Percentiles rank a stretch among this genome's conserved stretches.
Evolutionary conservation across 2,113 vertebrate species (phyloP).

Genomic region (Todiramphus chloris): DNA sequence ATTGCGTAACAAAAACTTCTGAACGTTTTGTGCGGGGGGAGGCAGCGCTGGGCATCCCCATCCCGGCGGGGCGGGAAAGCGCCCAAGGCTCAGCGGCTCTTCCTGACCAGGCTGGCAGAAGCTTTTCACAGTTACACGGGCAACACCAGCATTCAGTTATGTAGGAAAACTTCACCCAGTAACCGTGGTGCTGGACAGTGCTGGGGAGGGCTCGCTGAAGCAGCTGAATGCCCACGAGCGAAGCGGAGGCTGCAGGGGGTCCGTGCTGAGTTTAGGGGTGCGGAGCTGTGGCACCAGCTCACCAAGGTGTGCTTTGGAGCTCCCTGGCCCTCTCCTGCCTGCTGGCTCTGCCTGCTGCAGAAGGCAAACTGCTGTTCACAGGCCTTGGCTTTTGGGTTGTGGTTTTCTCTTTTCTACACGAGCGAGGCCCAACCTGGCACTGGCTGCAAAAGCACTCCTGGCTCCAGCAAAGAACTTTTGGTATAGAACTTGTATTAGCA

Average conservation of each 20-base stretch:
- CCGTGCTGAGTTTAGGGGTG: neutral
- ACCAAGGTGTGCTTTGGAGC: fast-evolving
- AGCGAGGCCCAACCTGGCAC: neutral
- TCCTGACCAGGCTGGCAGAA: neutral
- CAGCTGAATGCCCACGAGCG: neutral
- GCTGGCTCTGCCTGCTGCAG: neutral
- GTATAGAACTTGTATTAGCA: neutral
- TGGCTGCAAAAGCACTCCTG: neutral
- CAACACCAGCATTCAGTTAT: neutral
- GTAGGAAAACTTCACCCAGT: neutral
- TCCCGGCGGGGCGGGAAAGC: neutral
- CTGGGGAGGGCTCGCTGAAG: neutral
- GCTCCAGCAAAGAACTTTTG: neutral
- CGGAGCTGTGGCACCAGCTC: neutral
- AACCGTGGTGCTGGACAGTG: neutral
- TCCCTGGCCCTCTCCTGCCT: neutral
- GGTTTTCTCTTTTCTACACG: neutral
- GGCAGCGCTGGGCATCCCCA: neutral
- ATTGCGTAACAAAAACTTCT: neutral
- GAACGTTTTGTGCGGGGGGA: neutral
- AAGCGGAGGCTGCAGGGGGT: neutral
- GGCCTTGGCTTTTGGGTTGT: neutral
- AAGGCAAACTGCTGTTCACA: neutral
- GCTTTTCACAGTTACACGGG: neutral
- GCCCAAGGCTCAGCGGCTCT: neutral